A percentile compares a stretch with the other conserved stretches of the same genome.
These are phyloP conservation scores for Disparrhopalites patrizii DNA, from an alignment of 2,888 invertebrate species.

Conservation along the genomic window DNA sequence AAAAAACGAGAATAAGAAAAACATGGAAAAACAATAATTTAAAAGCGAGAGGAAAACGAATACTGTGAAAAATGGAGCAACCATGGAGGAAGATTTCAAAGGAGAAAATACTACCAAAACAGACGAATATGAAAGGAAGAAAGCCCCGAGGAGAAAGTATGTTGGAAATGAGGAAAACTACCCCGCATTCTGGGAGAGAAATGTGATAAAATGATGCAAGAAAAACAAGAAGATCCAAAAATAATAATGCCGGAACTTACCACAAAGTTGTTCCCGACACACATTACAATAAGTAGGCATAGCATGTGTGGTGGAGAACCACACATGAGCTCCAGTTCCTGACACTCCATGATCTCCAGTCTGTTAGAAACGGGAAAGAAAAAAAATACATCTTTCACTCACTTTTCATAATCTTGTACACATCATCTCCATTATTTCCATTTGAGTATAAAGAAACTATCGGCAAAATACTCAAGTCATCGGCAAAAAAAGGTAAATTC, in stretches of 20 bases:
- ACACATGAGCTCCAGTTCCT: slow-evolving; percentile 51
- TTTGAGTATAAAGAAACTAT: background rate
- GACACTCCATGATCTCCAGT: slow-evolving; percentile 49
- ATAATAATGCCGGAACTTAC: slow-evolving; percentile 50
- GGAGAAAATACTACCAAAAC: too few relatives aligned
- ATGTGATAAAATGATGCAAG: background rate
- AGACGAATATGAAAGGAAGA: too few relatives aligned
- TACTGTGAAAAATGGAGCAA: too few relatives aligned
- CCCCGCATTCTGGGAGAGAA: too few relatives aligned
- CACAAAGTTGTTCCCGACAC: slow-evolving; percentile 83
- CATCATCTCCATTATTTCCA: slow-evolving; percentile 1
- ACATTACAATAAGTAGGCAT: slow-evolving; percentile 96
- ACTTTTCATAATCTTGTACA: background rate
- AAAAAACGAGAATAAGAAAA: too few relatives aligned
- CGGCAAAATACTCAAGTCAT: background rate
- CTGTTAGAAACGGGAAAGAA: slow-evolving; percentile 27
- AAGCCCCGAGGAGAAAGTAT: background rate
- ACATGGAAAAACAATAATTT: too few relatives aligned
- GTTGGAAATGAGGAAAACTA: too few relatives aligned
- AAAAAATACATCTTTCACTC: background rate
- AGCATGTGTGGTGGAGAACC: slow-evolving; percentile 91
- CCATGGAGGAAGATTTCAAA: too few relatives aligned
- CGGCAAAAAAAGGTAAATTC: background rate
- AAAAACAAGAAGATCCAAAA: background rate
- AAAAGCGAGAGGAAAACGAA: too few relatives aligned